Percentiles rank a stretch among this genome's conserved stretches.
These are phyloP conservation scores for Trachythela sp. DNA, from an alignment of 64 coral and sea anemone species.

Conservation along the genomic window DNA sequence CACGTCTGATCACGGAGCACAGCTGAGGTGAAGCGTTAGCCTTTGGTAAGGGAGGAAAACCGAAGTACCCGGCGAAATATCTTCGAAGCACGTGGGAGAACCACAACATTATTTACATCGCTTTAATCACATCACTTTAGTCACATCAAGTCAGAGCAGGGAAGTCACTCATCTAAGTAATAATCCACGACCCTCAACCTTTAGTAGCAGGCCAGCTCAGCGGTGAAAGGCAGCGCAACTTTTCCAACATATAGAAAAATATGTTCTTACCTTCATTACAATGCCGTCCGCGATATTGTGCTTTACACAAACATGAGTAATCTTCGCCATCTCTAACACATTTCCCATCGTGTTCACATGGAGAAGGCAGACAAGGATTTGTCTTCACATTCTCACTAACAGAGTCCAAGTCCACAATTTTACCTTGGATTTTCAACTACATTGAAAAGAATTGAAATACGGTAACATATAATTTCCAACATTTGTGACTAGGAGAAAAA, in stretches of 20 bases:
- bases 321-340: background rate
- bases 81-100: no score
- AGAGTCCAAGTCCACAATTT: background rate
- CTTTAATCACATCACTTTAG: no score
- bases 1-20: no score
- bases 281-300: background rate
- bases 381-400: background rate
- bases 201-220: no score
- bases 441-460: background rate
- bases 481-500: no score
- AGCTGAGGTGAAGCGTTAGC: no score
- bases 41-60: no score
- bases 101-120: no score
- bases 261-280: background rate
- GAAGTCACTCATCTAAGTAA: no score
- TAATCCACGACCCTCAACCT: no score
- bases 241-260: background rate
- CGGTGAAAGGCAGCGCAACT: background rate
- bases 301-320: background rate
- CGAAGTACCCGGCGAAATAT: no score
- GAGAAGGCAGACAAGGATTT: background rate
- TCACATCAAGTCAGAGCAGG: no score
- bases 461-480: background rate
- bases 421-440: background rate
- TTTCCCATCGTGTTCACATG: background rate